Percentiles rank a stretch among this genome's conserved stretches.
Conservation (phyloP, 2,113 vertebrate species). For the Ibidorhyncha struthersii region DNA sequence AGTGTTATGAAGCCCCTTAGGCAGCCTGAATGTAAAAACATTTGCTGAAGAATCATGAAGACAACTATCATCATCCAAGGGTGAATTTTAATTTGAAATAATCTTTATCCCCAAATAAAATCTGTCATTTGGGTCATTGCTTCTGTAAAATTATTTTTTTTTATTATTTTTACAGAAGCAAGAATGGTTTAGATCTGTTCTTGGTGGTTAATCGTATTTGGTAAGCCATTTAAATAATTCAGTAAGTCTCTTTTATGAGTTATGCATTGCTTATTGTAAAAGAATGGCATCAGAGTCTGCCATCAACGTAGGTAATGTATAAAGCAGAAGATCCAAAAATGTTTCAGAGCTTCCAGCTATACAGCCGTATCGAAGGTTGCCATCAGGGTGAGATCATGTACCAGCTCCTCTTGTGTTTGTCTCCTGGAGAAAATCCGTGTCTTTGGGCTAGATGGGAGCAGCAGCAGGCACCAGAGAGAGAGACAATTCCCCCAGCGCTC, state of each 20-base stretch:
- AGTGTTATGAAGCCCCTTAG: constrained; percentile 12
- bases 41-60: constrained; percentile 7
- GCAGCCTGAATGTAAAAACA: not conserved
- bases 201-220: not conserved
- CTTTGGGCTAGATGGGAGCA: not conserved
- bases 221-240: not conserved
- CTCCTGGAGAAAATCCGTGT: not conserved
- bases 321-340: not conserved
- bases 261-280: not conserved
- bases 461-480: not conserved
- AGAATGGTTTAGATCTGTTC: not conserved
- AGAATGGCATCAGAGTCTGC: not conserved
- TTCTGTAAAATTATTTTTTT: not conserved
- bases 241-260: not conserved
- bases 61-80: not conserved
- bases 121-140: not conserved
- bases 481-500: not conserved
- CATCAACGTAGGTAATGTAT: not conserved
- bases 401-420: not conserved
- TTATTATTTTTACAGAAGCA: not conserved
- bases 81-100: constrained; percentile 21
- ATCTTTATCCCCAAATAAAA: not conserved
- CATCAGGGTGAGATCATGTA: not conserved
- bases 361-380: not conserved
- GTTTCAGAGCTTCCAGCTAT: not conserved